These are phyloP conservation scores for Ormyrus rosae DNA, from an alignment of 2,888 invertebrate genomes.

Conservation along the genomic window DNA sequence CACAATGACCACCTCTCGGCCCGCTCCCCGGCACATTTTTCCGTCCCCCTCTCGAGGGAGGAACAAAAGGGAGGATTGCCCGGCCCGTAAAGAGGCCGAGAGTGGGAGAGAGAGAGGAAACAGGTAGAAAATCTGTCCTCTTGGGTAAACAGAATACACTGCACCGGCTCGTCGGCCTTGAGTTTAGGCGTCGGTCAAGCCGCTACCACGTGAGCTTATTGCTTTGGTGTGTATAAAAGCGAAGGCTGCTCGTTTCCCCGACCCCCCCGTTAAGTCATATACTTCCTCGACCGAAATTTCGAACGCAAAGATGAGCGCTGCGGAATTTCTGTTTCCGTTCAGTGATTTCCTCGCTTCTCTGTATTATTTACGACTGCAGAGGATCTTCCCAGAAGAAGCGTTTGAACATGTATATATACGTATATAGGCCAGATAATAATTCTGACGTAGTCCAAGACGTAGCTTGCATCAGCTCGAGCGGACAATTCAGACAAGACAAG, in stretches of 20 bases:
- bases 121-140: slow-evolving; percentile 43
- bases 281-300: slow-evolving; percentile 23
- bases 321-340: no score
- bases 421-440: no score
- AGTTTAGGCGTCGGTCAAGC: slow-evolving; percentile 9
- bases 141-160: background rate
- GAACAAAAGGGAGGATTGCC: no score
- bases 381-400: no score
- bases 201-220: slow-evolving; percentile 14
- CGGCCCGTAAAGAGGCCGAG: background rate
- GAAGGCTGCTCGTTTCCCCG: background rate
- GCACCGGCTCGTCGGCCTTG: slow-evolving; percentile 24
- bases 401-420: no score
- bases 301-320: no score
- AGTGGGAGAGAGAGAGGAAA: background rate
- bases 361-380: no score
- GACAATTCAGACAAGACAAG: no score
- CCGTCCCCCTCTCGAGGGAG: background rate
- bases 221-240: background rate
- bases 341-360: no score
- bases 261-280: background rate
- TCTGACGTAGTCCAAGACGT: no score
- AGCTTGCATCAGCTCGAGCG: no score
- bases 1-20: slow-evolving; percentile 2
- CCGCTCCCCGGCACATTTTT: slow-evolving; percentile 10